Evolutionary conservation across 1,140 invertebrate species (phyloP).

Genomic region (Hyphantria cunea): DNA sequence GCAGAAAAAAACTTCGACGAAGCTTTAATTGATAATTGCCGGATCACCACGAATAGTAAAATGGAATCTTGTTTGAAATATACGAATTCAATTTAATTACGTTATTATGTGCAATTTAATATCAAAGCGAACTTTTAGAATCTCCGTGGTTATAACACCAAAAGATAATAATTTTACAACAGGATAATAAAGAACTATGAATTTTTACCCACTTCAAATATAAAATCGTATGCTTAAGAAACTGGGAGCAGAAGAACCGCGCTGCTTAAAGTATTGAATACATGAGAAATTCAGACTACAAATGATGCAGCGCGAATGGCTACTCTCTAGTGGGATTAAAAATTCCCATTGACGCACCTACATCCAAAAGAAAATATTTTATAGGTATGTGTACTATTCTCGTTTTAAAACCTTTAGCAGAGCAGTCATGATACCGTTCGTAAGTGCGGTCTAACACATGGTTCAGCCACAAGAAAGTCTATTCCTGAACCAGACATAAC

Average conservation of each 20-base stretch:
- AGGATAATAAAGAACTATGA: too few relatives aligned
- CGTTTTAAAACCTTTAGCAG: constrained; percentile 4
- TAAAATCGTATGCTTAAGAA: neutral
- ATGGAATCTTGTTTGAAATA: constrained; percentile 6
- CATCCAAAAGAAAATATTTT: neutral
- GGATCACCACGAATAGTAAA: constrained; percentile 30
- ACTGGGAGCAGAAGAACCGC: neutral
- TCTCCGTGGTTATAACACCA: too few relatives aligned
- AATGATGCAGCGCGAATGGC: neutral
- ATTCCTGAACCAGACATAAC: constrained; percentile 14
- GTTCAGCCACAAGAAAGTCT: constrained; percentile 16
- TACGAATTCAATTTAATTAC: constrained; percentile 1
- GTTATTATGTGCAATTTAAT: neutral
- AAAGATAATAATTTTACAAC: too few relatives aligned
- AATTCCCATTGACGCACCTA: neutral
- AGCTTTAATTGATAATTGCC: constrained; percentile 42
- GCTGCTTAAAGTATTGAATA: neutral
- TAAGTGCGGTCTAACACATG: constrained; percentile 17
- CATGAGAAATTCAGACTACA: too few relatives aligned
- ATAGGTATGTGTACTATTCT: neutral
- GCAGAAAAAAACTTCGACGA: constrained; percentile 27
- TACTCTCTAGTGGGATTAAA: neutral
- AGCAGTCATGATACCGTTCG: neutral
- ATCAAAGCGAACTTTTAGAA: too few relatives aligned
- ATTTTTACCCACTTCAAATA: neutral